A percentile compares a stretch with the other conserved stretches of the same genome.
Evolutionary conservation across 2,888 invertebrate genomes (phyloP).

Genomic region (Drosophila colorata): DNA sequence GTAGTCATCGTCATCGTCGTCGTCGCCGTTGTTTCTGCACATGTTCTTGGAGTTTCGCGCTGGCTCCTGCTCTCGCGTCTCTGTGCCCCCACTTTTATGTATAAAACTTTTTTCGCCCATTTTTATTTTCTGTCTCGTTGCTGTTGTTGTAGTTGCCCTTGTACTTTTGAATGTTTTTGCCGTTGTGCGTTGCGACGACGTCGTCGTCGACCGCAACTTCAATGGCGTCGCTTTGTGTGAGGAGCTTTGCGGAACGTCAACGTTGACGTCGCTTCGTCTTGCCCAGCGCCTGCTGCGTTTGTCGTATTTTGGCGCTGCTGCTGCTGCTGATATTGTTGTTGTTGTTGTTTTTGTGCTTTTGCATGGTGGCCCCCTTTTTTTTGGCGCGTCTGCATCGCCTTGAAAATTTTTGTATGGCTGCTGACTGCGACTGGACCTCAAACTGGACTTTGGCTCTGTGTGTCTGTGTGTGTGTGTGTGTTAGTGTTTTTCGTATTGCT

Average conservation of each 20-base stretch:
- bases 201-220: slow-evolving; percentile 72
- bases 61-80: slow-evolving; percentile 41
- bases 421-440: slow-evolving; percentile 60
- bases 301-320: slow-evolving; percentile 23
- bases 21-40: slow-evolving; percentile 78
- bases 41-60: slow-evolving; percentile 75
- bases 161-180: slow-evolving; percentile 73
- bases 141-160: slow-evolving; percentile 76
- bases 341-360: slow-evolving; percentile 48
- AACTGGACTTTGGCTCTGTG: slow-evolving; percentile 57
- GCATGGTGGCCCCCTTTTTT: slow-evolving; percentile 64
- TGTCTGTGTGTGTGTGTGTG: slow-evolving; percentile 24
- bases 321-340: slow-evolving; percentile 27
- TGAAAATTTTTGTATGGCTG: slow-evolving; percentile 76
- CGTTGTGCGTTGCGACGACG: slow-evolving; percentile 53
- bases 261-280: slow-evolving; percentile 73
- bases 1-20: slow-evolving; percentile 45
- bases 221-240: slow-evolving; percentile 59
- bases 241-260: slow-evolving; percentile 64
- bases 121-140: slow-evolving; percentile 74
- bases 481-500: slow-evolving; percentile 23
- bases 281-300: slow-evolving; percentile 45
- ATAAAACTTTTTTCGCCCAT: slow-evolving; percentile 71
- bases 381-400: slow-evolving; percentile 78
- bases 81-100: slow-evolving; percentile 61